Conservation (phyloP, 2,797 vertebrate genomes). For the Naso thynnoides region DNA sequence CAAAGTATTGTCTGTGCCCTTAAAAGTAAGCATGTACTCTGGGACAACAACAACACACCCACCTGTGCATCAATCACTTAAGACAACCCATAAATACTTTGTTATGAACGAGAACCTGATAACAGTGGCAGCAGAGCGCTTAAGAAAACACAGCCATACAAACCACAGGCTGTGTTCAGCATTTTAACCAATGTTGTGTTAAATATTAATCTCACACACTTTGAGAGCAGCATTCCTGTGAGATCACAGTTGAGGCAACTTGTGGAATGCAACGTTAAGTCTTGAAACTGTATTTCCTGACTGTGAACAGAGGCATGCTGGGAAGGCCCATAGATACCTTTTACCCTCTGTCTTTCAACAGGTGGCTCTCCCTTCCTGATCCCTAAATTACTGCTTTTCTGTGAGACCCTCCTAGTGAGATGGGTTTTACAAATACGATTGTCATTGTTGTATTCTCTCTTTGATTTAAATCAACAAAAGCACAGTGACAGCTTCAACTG, state of each 20-base stretch:
- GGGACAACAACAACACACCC: conserved; percentile 51
- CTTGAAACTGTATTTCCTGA: conserved; percentile 79
- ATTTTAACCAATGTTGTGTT: conserved; percentile 71
- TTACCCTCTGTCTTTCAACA: conserved; percentile 77
- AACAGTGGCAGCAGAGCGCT: conserved; percentile 66
- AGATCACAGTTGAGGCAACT: conserved; percentile 71
- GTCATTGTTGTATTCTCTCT: conserved; percentile 61
- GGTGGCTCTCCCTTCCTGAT: conserved; percentile 77
- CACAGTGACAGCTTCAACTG: conserved; percentile 62
- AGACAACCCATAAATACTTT: conserved; percentile 74
- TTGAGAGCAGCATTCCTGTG: conserved; percentile 77
- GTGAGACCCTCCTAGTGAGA: conserved; percentile 72
- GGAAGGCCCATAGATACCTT: conserved; percentile 71
- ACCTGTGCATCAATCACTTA: conserved; percentile 76
- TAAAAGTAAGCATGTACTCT: conserved; percentile 16
- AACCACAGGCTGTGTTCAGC: conserved; percentile 53
- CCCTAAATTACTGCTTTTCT: conserved; percentile 80
- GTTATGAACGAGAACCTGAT: conserved; percentile 67
- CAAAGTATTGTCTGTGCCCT: conserved; percentile 6
- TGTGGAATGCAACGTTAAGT: conserved; percentile 75
- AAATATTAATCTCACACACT: conserved; percentile 82
- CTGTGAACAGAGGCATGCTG: conserved; percentile 70
- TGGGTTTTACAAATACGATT: conserved; percentile 72
- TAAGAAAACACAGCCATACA: conserved; percentile 71
- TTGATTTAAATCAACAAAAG: conserved; percentile 77